Evolutionary conservation across 2,797 vertebrate genomes (phyloP).

Genomic region (Helicolenus hilgendorfi): DNA sequence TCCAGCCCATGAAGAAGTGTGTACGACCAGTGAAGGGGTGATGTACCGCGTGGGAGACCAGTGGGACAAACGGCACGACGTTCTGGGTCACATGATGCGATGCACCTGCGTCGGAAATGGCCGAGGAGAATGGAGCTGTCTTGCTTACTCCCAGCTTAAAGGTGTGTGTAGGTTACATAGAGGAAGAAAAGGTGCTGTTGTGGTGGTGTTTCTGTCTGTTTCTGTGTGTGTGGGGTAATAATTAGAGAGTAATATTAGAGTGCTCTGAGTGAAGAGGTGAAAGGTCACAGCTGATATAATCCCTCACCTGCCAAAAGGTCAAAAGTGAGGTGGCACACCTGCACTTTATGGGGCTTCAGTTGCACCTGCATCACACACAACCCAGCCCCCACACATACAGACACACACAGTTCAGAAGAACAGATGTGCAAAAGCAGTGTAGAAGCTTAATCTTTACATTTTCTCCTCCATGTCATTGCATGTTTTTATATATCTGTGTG

Average conservation of each 20-base stretch:
- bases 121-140: slow-evolving; percentile 97
- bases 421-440: background rate
- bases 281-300: slow-evolving; percentile 51
- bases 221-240: background rate
- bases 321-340: slow-evolving; percentile 60
- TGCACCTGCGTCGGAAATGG: slow-evolving; percentile 98
- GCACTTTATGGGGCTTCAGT: slow-evolving; percentile 20
- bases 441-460: background rate
- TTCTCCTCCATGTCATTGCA: background rate
- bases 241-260: slow-evolving; percentile 24
- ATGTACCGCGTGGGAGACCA: slow-evolving; percentile 99
- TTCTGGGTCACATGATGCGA: slow-evolving; percentile 97
- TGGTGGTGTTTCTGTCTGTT: background rate
- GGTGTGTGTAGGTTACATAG: slow-evolving; percentile 82
- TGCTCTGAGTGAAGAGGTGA: slow-evolving; percentile 58
- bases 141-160: slow-evolving; percentile 97
- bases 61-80: slow-evolving; percentile 97
- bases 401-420: background rate
- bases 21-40: slow-evolving; percentile 94
- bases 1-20: slow-evolving; percentile 97
- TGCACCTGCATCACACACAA: slow-evolving; percentile 32
- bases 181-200: background rate
- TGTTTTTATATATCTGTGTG: background rate
- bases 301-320: slow-evolving; percentile 42
- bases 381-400: background rate